Base-by-base conservation (phyloP, 2,888 invertebrate species). In the Drosophila flavopinicola region DNA sequence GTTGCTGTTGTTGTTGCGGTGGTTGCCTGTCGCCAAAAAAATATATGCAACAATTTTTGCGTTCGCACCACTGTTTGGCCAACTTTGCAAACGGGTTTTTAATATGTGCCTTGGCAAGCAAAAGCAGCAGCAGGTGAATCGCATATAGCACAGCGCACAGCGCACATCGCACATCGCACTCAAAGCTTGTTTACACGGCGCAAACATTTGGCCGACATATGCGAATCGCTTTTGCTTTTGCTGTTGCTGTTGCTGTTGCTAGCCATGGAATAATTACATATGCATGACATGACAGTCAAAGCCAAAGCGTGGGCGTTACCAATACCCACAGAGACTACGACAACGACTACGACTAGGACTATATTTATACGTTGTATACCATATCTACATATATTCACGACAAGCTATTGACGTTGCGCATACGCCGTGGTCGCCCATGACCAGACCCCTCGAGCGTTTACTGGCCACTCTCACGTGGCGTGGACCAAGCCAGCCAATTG, bases 1-100 rank as follows among this genome's bases (percentile, higher is more conserved):
- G 32, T 37, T 39, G 24, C 35, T 30, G 27, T 20, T 53, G 32
- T 35, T 33, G 11, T 38, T 51, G 42, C 20, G 45, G 38, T 58
- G 24, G 15, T 23, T 38, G 48, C 27, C n/a, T n/a, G n/a, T 3
- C 7, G 7, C 27, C 30, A 35, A 52, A 37, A 35, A 66, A 70
- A 68, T 63, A 76, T 82, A 78, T 82, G 80, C 83, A 82, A 82
- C 80, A 85, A 85, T 85, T 80, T 85, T 78, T 85, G 60, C 70
- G 42, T 63, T 60, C 57, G 52, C 75, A 71, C 32, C 58, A 48
- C 48, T 78, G 67, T 67, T 82, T 74, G 70, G 44, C 56, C 63
- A 70, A 72, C 59, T 64, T 67, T 57, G 60, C 57, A 53, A 58
- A 70, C 45, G 49, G 45, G 41, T 52, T 71, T 69, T 70, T 70